Evolutionary conservation across 2,888 invertebrate genomes (phyloP), one percentile per base, ranked within the genome.

Genomic region (Andrena dorsata): DNA sequence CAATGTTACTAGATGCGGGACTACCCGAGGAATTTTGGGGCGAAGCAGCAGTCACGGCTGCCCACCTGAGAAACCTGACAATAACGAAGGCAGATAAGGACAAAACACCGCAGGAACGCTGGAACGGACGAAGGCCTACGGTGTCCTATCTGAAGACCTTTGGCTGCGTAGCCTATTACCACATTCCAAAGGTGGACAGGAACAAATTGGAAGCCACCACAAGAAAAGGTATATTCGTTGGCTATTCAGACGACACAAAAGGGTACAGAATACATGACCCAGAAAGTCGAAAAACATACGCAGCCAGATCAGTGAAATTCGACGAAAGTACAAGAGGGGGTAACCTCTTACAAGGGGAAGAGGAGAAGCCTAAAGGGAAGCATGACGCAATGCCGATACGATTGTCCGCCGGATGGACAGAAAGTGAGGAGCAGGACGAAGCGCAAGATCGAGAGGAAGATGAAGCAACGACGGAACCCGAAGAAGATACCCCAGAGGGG

Each of bases 161-260:
- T 51, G 51, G 51, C 6, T 51, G 51, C 51, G 6, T 51, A 51
- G 51, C 20, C 6, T 20, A 51, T 2, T 51, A 51, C 51, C 51
- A 51, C 51, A n/a, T 51, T 6, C 51, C 51, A 51, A 51, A 20
- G 6, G 20, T 51, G 51, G 20, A 51, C 20, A 51, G 51, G 51
- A 51, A n/a, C n/a, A 65, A 65, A 8, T 16, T 65, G n/a, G n/a
- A 49, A 49, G 35, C n/a, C 8, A 41, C 41, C 1, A n/a, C 64
- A n/a, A 47, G 5, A 10, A 47, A 47, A 64, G 64, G 64, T 23
- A 23, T 49, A 1, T 20, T 65, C 7, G 49, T 65, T 6, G 49
- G 65, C 5, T 65, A 65, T 30, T 65, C 65, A 5, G 49, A 65
- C 1, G 8, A 65, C 13, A 28, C 65, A 28, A 65, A 49, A 13